Conservation (phyloP, 2,113 vertebrate genomes). For the Mobula hypostoma region DNA sequence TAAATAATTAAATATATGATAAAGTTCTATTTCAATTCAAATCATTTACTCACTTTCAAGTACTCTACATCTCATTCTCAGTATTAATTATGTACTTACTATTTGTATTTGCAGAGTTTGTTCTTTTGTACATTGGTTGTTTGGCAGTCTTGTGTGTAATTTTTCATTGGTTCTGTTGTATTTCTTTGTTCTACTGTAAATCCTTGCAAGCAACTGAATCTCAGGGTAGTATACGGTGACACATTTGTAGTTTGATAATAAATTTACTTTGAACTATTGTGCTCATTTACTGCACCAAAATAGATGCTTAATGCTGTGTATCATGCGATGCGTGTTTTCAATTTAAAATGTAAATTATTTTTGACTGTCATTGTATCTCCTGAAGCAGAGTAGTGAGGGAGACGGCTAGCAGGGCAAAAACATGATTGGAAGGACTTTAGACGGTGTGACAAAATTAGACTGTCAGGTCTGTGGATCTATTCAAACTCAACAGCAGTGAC, state of each 20-base stretch:
- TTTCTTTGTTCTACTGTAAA: no score
- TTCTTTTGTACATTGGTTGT: no score
- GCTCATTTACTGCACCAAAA: conserved; percentile 39
- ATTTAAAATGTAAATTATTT: conserved; percentile 44
- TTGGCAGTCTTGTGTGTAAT: no score
- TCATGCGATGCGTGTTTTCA: conserved; percentile 48
- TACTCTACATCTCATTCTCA: no score
- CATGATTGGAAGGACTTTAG: conserved; percentile 41
- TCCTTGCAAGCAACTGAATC: no score
- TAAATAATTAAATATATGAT: background rate
- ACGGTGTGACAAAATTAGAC: conserved; percentile 45
- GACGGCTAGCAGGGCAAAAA: conserved; percentile 44
- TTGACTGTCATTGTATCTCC: conserved; percentile 51
- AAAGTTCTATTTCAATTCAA: background rate
- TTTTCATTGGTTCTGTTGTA: no score
- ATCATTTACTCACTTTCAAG: conserved; percentile 32
- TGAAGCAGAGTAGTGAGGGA: conserved; percentile 48
- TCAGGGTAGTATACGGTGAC: no score
- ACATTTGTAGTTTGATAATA: no score
- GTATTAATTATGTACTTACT: no score
- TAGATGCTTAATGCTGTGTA: conserved; percentile 38
- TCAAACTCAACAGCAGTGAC: conserved; percentile 61
- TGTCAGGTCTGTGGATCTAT: conserved; percentile 49
- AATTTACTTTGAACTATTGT: background rate
- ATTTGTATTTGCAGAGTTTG: no score